Base-by-base conservation (phyloP, 2,797 vertebrate species). In the Manis pentadactyla region DNA sequence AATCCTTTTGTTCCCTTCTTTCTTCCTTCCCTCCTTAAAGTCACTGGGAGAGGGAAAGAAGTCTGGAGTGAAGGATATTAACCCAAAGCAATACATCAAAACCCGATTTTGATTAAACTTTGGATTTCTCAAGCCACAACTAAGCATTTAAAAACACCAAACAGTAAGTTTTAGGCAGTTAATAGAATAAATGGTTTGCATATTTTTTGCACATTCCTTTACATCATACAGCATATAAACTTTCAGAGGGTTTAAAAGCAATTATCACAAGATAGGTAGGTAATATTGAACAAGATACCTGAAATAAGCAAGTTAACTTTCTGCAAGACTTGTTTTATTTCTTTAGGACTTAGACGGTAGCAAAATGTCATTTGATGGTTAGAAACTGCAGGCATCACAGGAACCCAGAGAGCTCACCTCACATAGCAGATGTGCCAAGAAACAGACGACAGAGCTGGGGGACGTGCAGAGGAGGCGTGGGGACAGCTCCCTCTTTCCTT, bases 261-360 rank as follows among this genome's bases (percentile, higher is more conserved):
- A 53, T 4, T 96, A 77, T 75, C 69, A 94, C 66, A 84, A 85
- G 94, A 89, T 1, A 96, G 84, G 85, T 19, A 83, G 85, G 66
- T 90, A 84, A 79, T 57, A 53, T 79, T 95, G 93, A 96, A 96
- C 31, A 86, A 87, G 42, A 82, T 53, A 86, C 85, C 85, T 90
- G 85, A 94, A 95, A 95, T 86, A 95, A 91, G 74, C 83, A 64
- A 46, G 82, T 82, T 93, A 90, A 85, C 92, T 81, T 68, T 85
- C 42, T 94, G 17, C 34, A 96, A 96, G 84, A 75, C 63, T 90
- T 7, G 2, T 75, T 89, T 95, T 83, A 77, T 92, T 82, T 73
- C 86, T 57, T 79, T 23, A 53, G 66, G 49, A 88, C 17, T 46
- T 34, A 53, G 0, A 61, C 29, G 79, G 61, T 69, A 69, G 87